Conservation (phyloP, 30 jellyfish, hydroid and myxozoan species). For the Cassiopea xamachana region DNA sequence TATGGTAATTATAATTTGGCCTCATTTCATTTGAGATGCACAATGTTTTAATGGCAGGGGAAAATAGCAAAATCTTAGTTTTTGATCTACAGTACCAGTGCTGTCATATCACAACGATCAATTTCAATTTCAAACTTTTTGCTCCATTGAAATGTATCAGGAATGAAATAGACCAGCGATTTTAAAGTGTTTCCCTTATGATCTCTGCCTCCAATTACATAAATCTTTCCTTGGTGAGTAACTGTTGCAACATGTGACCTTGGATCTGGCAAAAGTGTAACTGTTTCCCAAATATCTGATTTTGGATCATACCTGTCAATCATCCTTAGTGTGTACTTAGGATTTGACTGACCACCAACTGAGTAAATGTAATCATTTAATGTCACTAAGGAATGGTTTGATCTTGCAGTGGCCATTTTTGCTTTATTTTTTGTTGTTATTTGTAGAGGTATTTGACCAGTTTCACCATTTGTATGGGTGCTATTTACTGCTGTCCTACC, state of each 20-base stretch:
- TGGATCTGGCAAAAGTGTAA: conserved; percentile 69
- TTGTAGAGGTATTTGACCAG: neutral
- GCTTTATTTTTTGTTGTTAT: conserved; percentile 37
- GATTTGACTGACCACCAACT: conserved; percentile 75
- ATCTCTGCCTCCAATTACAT: conserved; percentile 75
- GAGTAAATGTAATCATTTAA: conserved; percentile 33
- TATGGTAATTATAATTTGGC: no score
- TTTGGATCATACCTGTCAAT: conserved; percentile 67
- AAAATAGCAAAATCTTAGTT: neutral
- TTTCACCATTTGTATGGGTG: neutral
- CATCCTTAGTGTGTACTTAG: conserved; percentile 62
- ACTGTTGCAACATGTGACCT: conserved; percentile 70
- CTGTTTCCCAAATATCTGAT: conserved; percentile 72
- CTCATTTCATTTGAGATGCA: no score
- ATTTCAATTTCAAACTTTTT: conserved; percentile 26
- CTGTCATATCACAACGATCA: conserved; percentile 71
- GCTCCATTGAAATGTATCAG: conserved; percentile 60
- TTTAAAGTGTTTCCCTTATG: conserved; percentile 67
- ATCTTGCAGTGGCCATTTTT: conserved; percentile 73
- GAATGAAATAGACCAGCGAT: conserved; percentile 48
- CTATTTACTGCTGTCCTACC: conserved; percentile 14
- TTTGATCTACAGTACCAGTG: conserved; percentile 14
- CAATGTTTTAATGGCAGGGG: neutral
- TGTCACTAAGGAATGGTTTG: conserved; percentile 64
- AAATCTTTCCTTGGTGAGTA: conserved; percentile 46